Evolutionary conservation across 2,888 invertebrate genomes (phyloP), one percentile per base, ranked within the genome.

Genomic region (Vannuccia rotundouncinata): DNA sequence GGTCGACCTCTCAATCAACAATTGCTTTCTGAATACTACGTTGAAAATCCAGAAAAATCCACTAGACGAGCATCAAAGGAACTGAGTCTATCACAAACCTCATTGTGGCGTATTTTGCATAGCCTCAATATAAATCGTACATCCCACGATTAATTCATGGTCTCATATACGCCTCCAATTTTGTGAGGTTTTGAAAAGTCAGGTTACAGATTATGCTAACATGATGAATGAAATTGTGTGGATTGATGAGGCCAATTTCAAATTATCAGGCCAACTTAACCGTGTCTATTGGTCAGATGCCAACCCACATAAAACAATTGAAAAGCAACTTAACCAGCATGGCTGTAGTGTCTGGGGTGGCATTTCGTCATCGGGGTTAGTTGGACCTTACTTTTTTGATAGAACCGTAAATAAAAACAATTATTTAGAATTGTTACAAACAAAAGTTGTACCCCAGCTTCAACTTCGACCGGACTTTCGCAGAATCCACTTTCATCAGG

Each of bases 191-290:
- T 66, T 66, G 13, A 66, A 66, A 66, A 66, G 66, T 66, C 66
- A 66, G 66, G 66, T 66, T 66, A 66, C 66, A 66, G 66, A 66
- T 66, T 66, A 66, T 66, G 22, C 66, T 66, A 66, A 66, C 66
- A 66, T 66, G 66, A 66, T 66, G 66, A 2, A 66, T 45, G 17
- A 45, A 45, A 45, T 66, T 66, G 22, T 66, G 66, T 66, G 66
- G 66, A 66, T 27, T 66, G 66, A 5, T 66, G 66, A 66, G 66
- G 66, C 66, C 66, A 66, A 66, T 66, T 66, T 66, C 66, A 45
- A 45, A 45, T 66, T 22, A 66, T 66, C 10, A 66, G 66, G 66
- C 66, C 22, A 66, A 66, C 22, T 66, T 66, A 66, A 66, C n/a
- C n/a, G n/a, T n/a, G n/a, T n/a, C n/a, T n/a, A 66, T 66, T 66